Evolutionary conservation across 2,888 invertebrate species (phyloP).

Genomic region (Agapostemon virescens): DNA sequence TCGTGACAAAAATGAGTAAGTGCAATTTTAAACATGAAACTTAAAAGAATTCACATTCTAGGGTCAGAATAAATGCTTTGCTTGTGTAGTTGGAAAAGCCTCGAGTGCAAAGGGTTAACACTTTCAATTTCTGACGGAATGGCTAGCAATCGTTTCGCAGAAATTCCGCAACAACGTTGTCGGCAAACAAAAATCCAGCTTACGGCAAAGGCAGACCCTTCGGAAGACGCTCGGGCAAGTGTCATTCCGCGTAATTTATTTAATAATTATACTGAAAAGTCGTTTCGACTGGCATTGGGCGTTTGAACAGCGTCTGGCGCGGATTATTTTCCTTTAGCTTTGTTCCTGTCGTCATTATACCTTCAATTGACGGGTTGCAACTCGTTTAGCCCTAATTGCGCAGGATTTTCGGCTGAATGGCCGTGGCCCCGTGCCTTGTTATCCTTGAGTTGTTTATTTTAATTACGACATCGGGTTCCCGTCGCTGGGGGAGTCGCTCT

Average conservation of each 20-base stretch:
- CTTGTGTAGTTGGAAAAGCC: no score
- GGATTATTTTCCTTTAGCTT: background rate
- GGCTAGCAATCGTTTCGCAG: background rate
- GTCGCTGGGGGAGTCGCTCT: background rate
- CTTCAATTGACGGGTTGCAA: slow-evolving; percentile 8
- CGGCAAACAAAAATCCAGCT: background rate
- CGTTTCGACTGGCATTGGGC: background rate
- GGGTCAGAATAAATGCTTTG: no score
- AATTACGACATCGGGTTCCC: slow-evolving; percentile 21
- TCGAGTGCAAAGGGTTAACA: no score
- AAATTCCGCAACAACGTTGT: slow-evolving; percentile 1
- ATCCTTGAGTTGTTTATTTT: slow-evolving; percentile 17
- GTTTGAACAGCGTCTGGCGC: slow-evolving; percentile 35
- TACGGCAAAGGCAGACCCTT: background rate
- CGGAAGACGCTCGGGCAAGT: background rate
- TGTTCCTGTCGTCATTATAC: slow-evolving; percentile 26
- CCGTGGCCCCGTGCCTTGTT: slow-evolving; percentile 8
- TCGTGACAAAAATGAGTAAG: no score
- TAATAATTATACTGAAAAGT: slow-evolving; percentile 17
- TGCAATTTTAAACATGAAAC: no score
- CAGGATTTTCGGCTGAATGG: slow-evolving; percentile 23
- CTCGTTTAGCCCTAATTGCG: slow-evolving; percentile 18
- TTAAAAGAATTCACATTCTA: no score
- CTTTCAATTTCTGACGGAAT: background rate
- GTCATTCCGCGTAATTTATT: slow-evolving; percentile 9